Base-by-base conservation (phyloP, 2,113 vertebrate genomes). In the Cisticola juncidis region DNA sequence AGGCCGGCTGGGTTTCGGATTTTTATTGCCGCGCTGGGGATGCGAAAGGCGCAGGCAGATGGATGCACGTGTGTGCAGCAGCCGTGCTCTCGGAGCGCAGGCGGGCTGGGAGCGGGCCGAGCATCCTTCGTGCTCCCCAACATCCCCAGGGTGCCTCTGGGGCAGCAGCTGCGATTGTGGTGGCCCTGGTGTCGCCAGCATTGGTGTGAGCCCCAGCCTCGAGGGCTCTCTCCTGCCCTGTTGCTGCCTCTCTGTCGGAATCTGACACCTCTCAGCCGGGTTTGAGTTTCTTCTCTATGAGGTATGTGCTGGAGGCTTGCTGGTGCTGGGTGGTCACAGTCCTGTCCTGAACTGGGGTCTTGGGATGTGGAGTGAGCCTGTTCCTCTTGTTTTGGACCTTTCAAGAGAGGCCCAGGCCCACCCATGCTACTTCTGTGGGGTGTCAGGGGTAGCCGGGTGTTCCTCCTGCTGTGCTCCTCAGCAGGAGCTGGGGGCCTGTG, bases 21-120 rank as follows among this genome's bases (percentile, higher is more conserved):
- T 95, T 95, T 96, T 93, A 97, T 93, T 70, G 22, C 87, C 0
- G 19, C 0, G 0, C 81, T 71, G 95, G 70, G 94, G 84, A 76
- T 26, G 81, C 1, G 3, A 48, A 14, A 78, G 76, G 84, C 70
- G 15, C 19, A 2, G 73, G 78, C 66, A 45, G 86, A 92, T 53
- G 80, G 56, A 79, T 28, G 56, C 81, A 87, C 9, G 70, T 91
- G 79, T 15, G 2, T 10, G 58, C 31, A 42, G 76, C 82, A n/a
- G 79, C 64, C 26, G 45, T 7, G 48, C 42, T 40, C 40, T 42
- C 14, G 70, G 74, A 73, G 64, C 0, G 24, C 70, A 42, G 68
- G 66, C 61, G 28, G 58, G 36, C 64, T 53, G 77, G 45, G 44
- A 0, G 14, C 0, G 19, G 44, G 74, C 78, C 56, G 38, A 53